phyloP scores from a whole-genome alignment of 2,113 vertebrate species.

The Paralichthys olivaceus region DNA sequence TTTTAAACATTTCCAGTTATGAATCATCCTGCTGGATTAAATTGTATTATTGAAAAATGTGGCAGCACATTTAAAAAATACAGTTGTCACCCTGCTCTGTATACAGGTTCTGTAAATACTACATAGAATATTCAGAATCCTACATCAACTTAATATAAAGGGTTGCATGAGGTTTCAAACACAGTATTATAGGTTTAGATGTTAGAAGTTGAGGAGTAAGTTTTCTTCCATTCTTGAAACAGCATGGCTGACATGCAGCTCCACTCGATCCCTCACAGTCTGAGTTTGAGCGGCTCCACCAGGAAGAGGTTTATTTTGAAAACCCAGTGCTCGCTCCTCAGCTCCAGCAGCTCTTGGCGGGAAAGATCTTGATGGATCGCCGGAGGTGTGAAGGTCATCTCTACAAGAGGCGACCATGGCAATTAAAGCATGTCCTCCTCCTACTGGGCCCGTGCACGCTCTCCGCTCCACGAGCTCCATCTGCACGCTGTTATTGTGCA shows the following conservation, averaged over 20 bases:
- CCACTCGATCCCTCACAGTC: not conserved
- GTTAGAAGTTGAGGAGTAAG: too few relatives aligned
- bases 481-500: constrained; percentile 77
- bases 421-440: constrained; percentile 78
- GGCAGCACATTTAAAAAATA: not conserved
- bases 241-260: not conserved
- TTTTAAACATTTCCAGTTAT: constrained; percentile 63
- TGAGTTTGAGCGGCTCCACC: not conserved
- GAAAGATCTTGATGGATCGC: constrained; percentile 75
- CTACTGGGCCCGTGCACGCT: constrained; percentile 40
- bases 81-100: not conserved
- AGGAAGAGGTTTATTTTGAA: constrained; percentile 56
- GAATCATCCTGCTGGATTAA: constrained; percentile 54
- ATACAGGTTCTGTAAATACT: not conserved
- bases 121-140: not conserved
- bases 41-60: constrained; percentile 24
- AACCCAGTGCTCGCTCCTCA: constrained; percentile 3
- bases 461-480: constrained; percentile 65
- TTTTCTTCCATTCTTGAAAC: too few relatives aligned
- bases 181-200: not conserved
- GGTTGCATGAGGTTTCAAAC: too few relatives aligned
- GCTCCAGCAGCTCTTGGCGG: constrained; percentile 55
- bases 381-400: constrained; percentile 79
- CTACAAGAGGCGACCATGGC: constrained; percentile 67
- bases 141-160: too few relatives aligned